These are phyloP conservation scores for Molorchus minor DNA, from an alignment of 2,888 invertebrate species.

Conservation along the genomic window DNA sequence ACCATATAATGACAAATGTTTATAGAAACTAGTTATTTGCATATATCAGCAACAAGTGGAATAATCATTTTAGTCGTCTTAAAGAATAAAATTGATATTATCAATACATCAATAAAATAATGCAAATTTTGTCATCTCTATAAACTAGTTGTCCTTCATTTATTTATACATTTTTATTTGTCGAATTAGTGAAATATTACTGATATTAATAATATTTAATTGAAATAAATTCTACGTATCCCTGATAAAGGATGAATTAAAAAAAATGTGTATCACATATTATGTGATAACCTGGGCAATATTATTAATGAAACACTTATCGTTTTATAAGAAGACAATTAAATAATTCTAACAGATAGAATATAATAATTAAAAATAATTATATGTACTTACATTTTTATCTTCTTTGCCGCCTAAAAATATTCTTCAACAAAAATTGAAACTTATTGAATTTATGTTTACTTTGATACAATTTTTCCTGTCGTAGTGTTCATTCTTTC, in stretches of 20 bases:
- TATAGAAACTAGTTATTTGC: not conserved
- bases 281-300: no score
- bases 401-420: not conserved
- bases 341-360: not conserved
- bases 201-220: not conserved
- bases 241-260: not conserved
- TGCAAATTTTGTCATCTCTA: constrained; percentile 38
- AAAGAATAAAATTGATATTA: constrained; percentile 3
- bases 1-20: not conserved
- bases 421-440: not conserved
- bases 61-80: constrained; percentile 1
- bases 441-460: constrained; percentile 4
- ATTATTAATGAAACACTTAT: no score
- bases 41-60: not conserved
- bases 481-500: constrained; percentile 31
- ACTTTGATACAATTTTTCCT: constrained; percentile 13
- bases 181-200: constrained; percentile 17
- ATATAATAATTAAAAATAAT: constrained; percentile 1
- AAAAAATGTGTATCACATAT: no score
- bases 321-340: not conserved
- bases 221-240: not conserved
- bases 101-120: constrained; percentile 34
- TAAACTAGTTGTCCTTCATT: constrained; percentile 41
- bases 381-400: constrained; percentile 19
- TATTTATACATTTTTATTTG: constrained; percentile 29